Percentiles rank a stretch among this genome's conserved stretches.
Conservation (phyloP, 1,140 invertebrate genomes). For the Halyomorpha halys region DNA sequence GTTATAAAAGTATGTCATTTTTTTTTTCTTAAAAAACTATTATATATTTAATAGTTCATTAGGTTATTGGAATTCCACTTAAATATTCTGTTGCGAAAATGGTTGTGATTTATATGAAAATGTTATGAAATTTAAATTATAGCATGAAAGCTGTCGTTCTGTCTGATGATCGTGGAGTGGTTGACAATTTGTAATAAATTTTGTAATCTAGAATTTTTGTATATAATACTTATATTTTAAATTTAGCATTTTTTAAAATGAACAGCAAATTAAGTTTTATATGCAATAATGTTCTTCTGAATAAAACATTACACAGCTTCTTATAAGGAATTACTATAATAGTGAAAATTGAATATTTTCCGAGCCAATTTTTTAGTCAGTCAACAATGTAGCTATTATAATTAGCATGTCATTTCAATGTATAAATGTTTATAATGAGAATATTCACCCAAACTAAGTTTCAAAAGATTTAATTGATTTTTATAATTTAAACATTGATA, state of each 20-base stretch:
- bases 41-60: no score
- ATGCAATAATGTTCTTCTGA: background rate
- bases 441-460: no score
- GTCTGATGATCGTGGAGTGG: background rate
- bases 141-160: background rate
- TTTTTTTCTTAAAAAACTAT: no score
- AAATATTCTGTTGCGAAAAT: no score
- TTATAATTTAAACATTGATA: no score
- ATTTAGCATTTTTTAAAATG: conserved; percentile 11
- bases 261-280: conserved; percentile 14
- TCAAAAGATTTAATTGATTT: no score
- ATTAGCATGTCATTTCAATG: no score
- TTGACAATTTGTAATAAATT: background rate
- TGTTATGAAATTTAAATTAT: no score
- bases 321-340: background rate
- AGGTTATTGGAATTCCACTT: no score
- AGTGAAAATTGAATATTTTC: conserved; percentile 5
- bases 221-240: conserved; percentile 15
- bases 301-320: background rate
- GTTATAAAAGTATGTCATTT: no score
- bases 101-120: no score
- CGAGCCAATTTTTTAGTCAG: conserved; percentile 8
- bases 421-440: no score
- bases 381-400: background rate
- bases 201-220: conserved; percentile 18